Evolutionary conservation across 2,113 vertebrate genomes (phyloP).

Genomic region (Macaca mulatta): DNA sequence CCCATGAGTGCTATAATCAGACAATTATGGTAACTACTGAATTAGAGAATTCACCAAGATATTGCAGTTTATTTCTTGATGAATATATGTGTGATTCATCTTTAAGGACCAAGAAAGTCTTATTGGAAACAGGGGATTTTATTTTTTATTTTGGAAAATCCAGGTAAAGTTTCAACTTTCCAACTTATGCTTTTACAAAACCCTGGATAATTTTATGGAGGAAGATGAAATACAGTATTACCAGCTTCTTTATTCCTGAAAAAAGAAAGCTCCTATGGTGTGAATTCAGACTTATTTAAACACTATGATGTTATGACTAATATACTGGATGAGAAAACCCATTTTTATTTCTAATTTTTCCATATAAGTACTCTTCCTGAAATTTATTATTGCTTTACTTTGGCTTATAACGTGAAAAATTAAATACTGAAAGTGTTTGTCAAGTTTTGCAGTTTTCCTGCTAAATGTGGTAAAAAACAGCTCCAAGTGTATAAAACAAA

Average conservation of each 20-base stretch:
- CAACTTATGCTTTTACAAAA: neutral
- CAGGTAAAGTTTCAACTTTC: neutral
- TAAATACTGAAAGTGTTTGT: constrained; percentile 51
- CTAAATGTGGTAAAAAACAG: constrained; percentile 42
- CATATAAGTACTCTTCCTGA: constrained; percentile 27
- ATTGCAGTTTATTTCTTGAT: neutral
- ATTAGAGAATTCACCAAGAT: neutral
- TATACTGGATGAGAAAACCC: constrained; percentile 42
- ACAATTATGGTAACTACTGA: neutral
- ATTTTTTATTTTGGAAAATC: constrained; percentile 24
- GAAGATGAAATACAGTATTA: neutral
- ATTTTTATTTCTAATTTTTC: constrained; percentile 68
- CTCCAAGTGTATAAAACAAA: constrained; percentile 63
- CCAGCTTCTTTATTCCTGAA: neutral
- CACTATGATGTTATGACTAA: constrained; percentile 16
- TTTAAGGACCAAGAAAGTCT: neutral
- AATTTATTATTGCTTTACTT: constrained; percentile 70
- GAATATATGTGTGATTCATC: neutral
- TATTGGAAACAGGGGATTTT: neutral
- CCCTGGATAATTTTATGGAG: neutral
- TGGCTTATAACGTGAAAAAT: constrained; percentile 52
- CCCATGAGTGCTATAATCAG: neutral
- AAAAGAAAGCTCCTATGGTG: neutral
- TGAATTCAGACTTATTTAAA: constrained; percentile 24
- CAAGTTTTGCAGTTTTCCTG: constrained; percentile 63